Base-by-base conservation (phyloP, 2,888 invertebrate genomes). In the Harpalus rubripes region DNA sequence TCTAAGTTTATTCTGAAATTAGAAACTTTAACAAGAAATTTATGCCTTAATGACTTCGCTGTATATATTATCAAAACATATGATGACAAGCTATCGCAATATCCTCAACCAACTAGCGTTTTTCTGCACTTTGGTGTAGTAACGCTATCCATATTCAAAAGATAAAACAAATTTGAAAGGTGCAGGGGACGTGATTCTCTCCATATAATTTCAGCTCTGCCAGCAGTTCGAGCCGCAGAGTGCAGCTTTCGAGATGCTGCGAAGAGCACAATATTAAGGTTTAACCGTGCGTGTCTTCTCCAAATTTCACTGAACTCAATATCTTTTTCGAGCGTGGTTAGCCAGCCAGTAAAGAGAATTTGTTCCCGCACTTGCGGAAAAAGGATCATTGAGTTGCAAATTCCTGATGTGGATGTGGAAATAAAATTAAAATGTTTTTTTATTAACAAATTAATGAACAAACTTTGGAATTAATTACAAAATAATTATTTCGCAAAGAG, bases 291-390 rank as follows among this genome's bases (percentile, higher is more conserved):
- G 80, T 80, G 52, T 80, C 80, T 63, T 16, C 80, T 80, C 61
- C 61, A 80, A 80, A 80, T 80, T 80, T 80, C 61, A 63, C 61
- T 80, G 61, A 80, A 80, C 80, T 61, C 80, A 80, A 80, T 80
- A 80, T 61, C 80, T 80, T 44, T 32, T 59, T 61, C 76, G 76
- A 22, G 16, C 15, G 58, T 15, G 59, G 59, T 59, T 59, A 12
- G 59, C 59, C 16, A 6, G 59, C 59, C 16, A 6, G 16, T 18
- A 59, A 18, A 15, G 16, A 10, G 59, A 59, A 59, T 59, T 59
- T 59, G 59, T 18, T 59, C 59, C 59, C 16, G 59, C 59, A 18
- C 59, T 18, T 59, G 59, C 63, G 63, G 22, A 63, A 22, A 63
- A 22, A 12, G 63, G 63, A 63, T 63, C 26, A 63, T 63, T 10